These are phyloP conservation scores for zebrafish (Danio rerio) DNA, from an alignment of 2,113 vertebrate species.

Conservation along the genomic window DNA sequence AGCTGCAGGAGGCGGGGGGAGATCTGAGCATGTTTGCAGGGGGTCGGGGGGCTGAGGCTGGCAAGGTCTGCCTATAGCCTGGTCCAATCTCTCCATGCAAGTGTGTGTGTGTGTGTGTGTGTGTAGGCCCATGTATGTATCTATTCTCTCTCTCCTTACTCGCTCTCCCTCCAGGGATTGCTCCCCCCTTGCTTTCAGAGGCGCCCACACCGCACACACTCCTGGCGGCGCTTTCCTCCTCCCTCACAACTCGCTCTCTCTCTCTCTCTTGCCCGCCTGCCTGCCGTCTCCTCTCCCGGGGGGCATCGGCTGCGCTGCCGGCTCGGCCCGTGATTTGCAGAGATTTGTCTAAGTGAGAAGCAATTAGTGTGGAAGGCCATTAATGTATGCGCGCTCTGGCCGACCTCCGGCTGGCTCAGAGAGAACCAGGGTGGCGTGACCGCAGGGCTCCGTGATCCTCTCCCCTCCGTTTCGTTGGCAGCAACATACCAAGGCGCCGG, in stretches of 20 bases:
- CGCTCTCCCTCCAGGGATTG: slow-evolving; percentile 67
- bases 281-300: slow-evolving; percentile 70
- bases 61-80: slow-evolving; percentile 58
- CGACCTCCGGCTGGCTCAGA: slow-evolving; percentile 49
- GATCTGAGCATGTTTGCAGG: slow-evolving; percentile 49
- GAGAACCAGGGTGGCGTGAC: slow-evolving; percentile 44
- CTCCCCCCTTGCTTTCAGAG: slow-evolving; percentile 67
- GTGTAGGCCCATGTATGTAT: slow-evolving; percentile 25
- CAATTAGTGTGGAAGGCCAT: slow-evolving; percentile 81
- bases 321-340: slow-evolving; percentile 79
- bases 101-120: neutral
- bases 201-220: too few species aligned
- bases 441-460: slow-evolving; percentile 51
- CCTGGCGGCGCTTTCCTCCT: slow-evolving; percentile 63
- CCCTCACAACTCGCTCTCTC: neutral
- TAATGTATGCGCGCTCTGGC: slow-evolving; percentile 79
- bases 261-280: slow-evolving; percentile 56
- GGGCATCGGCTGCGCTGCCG: slow-evolving; percentile 74
- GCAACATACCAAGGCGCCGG: slow-evolving; percentile 47
- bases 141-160: slow-evolving; percentile 55
- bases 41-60: slow-evolving; percentile 38
- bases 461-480: slow-evolving; percentile 60
- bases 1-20: slow-evolving; percentile 50
- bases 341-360: slow-evolving; percentile 86
- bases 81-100: slow-evolving; percentile 56